A percentile compares a stretch with the other conserved stretches of the same genome.
phyloP scores from a whole-genome alignment of 2,113 vertebrate genomes.

The Mesembrinibis cayennensis region DNA sequence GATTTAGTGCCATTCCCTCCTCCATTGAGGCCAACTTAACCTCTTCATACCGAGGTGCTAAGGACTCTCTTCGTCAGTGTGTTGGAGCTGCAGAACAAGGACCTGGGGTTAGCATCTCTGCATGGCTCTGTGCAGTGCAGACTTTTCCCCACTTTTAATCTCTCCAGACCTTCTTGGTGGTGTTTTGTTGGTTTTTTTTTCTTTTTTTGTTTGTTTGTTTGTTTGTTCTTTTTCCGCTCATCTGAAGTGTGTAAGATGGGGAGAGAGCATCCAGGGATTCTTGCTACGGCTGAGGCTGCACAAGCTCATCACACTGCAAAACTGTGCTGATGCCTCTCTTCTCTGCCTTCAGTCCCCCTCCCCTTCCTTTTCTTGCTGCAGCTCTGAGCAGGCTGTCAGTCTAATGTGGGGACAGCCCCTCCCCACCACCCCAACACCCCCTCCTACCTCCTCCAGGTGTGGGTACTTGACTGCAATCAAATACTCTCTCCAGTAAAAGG shows the following conservation, averaged over 20 bases:
- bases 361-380: neutral
- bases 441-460: slow-evolving; percentile 2
- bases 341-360: no score
- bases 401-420: neutral
- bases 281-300: neutral
- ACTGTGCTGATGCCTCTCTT: fast-evolving
- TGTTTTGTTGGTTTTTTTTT: no score
- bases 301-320: neutral
- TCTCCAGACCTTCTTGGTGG: neutral
- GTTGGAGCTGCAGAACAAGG: no score
- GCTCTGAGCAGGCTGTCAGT: neutral
- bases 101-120: neutral
- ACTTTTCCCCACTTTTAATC: neutral
- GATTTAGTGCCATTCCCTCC: neutral
- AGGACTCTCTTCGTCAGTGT: fast-evolving
- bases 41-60: fast-evolving
- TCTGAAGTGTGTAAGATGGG: neutral
- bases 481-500: neutral
- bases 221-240: neutral
- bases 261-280: neutral
- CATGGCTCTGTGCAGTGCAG: fast-evolving
- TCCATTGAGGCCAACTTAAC: fast-evolving
- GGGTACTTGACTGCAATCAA: neutral
- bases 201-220: neutral
- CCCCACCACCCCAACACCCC: neutral